A percentile compares a stretch with the other conserved stretches of the same genome.
Evolutionary conservation across 2,888 invertebrate species (phyloP).

Genomic region (Volucella zonaria): DNA sequence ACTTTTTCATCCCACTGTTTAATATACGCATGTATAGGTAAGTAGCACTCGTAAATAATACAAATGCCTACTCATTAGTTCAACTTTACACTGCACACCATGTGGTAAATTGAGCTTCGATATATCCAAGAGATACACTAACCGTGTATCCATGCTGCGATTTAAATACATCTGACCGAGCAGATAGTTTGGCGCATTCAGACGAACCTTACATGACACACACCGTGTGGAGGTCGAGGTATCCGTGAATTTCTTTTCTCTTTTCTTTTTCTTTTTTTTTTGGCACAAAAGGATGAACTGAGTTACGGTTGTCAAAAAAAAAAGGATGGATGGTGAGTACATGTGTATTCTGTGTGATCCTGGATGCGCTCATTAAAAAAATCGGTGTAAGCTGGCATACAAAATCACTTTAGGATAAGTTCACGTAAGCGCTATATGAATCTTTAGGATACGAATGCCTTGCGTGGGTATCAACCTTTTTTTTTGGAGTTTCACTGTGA

Average conservation of each 20-base stretch:
- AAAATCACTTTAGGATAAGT: slow-evolving; percentile 25
- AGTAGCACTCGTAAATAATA: slow-evolving; percentile 46
- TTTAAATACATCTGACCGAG: slow-evolving; percentile 22
- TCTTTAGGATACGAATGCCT: slow-evolving; percentile 8
- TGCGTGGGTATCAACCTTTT: slow-evolving; percentile 28
- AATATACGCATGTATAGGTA: background rate
- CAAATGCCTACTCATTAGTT: slow-evolving; percentile 75
- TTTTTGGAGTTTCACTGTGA: slow-evolving; percentile 9
- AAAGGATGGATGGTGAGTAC: slow-evolving; percentile 1
- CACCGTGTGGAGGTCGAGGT: slow-evolving; percentile 26
- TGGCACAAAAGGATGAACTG: slow-evolving; percentile 50
- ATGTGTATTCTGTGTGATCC: background rate
- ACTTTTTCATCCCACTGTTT: background rate
- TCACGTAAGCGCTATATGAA: slow-evolving; percentile 29
- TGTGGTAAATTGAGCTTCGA: slow-evolving; percentile 76
- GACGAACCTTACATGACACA: slow-evolving; percentile 5
- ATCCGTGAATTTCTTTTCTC: slow-evolving; percentile 19
- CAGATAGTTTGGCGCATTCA: background rate
- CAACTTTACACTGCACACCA: slow-evolving; percentile 76
- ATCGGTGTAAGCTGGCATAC: background rate
- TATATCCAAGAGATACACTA: slow-evolving; percentile 8
- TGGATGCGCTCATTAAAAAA: slow-evolving; percentile 12
- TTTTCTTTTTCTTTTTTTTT: background rate
- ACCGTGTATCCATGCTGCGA: slow-evolving; percentile 15
- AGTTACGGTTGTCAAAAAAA: slow-evolving; percentile 37